Percentiles rank a stretch among this genome's conserved stretches.
phyloP scores from a whole-genome alignment of 2,888 invertebrate genomes.

The Anagyrus pseudococci region DNA sequence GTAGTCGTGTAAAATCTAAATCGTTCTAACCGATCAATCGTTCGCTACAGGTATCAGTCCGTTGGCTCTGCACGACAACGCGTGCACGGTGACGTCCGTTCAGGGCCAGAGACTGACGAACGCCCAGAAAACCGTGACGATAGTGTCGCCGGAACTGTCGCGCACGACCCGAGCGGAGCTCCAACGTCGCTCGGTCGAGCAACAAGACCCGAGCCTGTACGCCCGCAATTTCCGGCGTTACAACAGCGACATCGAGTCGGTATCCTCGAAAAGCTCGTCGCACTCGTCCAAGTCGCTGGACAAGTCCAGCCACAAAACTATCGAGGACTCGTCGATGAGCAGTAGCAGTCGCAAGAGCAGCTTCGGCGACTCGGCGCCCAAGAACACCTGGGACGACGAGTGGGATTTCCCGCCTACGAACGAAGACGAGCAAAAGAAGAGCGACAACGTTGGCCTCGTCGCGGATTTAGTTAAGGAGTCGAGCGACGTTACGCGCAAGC shows the following conservation, averaged over 20 bases:
- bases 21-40: too few species aligned
- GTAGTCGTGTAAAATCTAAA: too few species aligned
- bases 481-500: background rate
- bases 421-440: background rate
- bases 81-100: slow-evolving; percentile 41
- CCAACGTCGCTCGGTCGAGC: background rate
- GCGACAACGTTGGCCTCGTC: background rate
- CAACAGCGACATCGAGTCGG: slow-evolving; percentile 38
- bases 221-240: slow-evolving; percentile 21
- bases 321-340: slow-evolving; percentile 9
- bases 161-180: background rate
- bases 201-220: background rate
- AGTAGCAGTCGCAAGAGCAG: slow-evolving; percentile 6
- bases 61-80: slow-evolving; percentile 46
- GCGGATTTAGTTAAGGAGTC: too few species aligned
- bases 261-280: slow-evolving; percentile 34
- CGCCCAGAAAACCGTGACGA: slow-evolving; percentile 52
- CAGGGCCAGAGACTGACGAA: slow-evolving; percentile 31
- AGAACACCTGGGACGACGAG: slow-evolving; percentile 24
- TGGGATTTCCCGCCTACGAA: slow-evolving; percentile 32
- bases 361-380: background rate
- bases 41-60: slow-evolving; percentile 50
- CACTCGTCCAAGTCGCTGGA: slow-evolving; percentile 21
- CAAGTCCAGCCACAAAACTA: slow-evolving; percentile 1
- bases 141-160: slow-evolving; percentile 48